Conservation (phyloP, 2,797 vertebrate species). For the Pempheris klunzingeri region DNA sequence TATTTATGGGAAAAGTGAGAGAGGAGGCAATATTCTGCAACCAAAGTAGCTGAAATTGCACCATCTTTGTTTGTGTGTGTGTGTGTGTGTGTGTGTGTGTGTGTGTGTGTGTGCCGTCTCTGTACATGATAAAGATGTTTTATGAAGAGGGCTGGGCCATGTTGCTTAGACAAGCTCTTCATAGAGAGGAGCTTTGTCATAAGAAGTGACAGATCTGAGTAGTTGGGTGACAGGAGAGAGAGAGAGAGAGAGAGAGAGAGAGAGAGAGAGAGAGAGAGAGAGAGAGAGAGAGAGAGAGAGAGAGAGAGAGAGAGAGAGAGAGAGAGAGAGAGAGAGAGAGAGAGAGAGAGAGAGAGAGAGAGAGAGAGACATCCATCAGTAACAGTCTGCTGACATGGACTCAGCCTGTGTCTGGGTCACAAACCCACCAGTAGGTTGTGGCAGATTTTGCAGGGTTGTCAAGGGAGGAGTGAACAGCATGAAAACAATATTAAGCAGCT, state of each 20-base stretch:
- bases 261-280: slow-evolving; percentile 47
- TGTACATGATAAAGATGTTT: slow-evolving; percentile 67
- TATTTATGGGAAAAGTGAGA: slow-evolving; percentile 62
- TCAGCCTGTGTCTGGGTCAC: slow-evolving; percentile 11
- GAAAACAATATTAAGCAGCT: slow-evolving; percentile 5
- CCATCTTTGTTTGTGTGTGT: slow-evolving; percentile 7
- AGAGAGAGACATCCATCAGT: slow-evolving; percentile 39
- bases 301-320: slow-evolving; percentile 31
- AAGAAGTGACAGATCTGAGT: slow-evolving; percentile 62
- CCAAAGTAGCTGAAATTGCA: slow-evolving; percentile 53
- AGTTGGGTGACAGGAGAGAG: slow-evolving; percentile 47
- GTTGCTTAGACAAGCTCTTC: slow-evolving; percentile 66
- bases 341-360: slow-evolving; percentile 29
- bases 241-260: slow-evolving; percentile 42
- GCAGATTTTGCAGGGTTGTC: background rate
- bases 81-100: slow-evolving; percentile 14
- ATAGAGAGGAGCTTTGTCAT: slow-evolving; percentile 55
- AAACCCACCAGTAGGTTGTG: slow-evolving; percentile 1
- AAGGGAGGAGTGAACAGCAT: background rate
- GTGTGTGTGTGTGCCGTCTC: slow-evolving; percentile 28
- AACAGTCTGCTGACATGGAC: slow-evolving; percentile 49
- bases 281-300: slow-evolving; percentile 25
- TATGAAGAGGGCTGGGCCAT: slow-evolving; percentile 51
- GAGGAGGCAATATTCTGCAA: slow-evolving; percentile 34
- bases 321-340: slow-evolving; percentile 25